These are phyloP conservation scores for Synergus laeviventris DNA, from an alignment of 2,888 invertebrate species.

Conservation along the genomic window DNA sequence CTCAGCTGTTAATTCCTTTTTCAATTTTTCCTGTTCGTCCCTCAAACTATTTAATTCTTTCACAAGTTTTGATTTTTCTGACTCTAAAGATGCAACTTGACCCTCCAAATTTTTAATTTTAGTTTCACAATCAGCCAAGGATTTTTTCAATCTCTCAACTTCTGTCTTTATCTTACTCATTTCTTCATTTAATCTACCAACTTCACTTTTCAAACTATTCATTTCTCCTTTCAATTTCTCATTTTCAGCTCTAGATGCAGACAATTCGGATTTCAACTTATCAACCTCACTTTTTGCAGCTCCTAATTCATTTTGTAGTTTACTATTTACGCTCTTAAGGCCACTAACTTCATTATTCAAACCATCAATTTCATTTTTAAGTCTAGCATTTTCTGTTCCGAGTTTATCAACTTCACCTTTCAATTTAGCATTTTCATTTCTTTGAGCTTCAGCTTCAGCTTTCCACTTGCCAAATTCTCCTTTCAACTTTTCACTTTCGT, in stretches of 20 bases:
- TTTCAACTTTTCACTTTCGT: not conserved
- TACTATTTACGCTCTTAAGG: slow-evolving; percentile 41
- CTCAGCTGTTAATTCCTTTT: slow-evolving; percentile 51
- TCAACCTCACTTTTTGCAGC: slow-evolving; percentile 45
- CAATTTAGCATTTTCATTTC: slow-evolving; percentile 48
- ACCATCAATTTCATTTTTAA: slow-evolving; percentile 45
- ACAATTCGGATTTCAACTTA: slow-evolving; percentile 40
- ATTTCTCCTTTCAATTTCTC: slow-evolving; percentile 47
- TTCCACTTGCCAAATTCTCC: slow-evolving; percentile 36
- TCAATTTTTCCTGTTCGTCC: slow-evolving; percentile 49
- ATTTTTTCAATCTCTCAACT: not conserved
- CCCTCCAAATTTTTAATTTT: not conserved
- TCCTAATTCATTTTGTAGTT: slow-evolving; percentile 42
- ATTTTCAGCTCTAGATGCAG: slow-evolving; percentile 43
- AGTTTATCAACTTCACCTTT: slow-evolving; percentile 52
- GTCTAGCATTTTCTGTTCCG: slow-evolving; percentile 46
- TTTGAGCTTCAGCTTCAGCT: slow-evolving; percentile 46
- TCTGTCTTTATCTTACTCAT: not conserved
- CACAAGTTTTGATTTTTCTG: slow-evolving; percentile 39
- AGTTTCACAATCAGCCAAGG: not conserved
- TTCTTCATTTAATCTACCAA: slow-evolving; percentile 43
- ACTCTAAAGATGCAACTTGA: not conserved
- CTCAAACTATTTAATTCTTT: slow-evolving; percentile 47
- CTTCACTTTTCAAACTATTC: slow-evolving; percentile 33
- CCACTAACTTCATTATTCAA: slow-evolving; percentile 40